A percentile compares a stretch with the other conserved stretches of the same genome.
These are phyloP conservation scores for Subacronicta megacephala DNA, from an alignment of 2,888 invertebrate species.

Conservation along the genomic window DNA sequence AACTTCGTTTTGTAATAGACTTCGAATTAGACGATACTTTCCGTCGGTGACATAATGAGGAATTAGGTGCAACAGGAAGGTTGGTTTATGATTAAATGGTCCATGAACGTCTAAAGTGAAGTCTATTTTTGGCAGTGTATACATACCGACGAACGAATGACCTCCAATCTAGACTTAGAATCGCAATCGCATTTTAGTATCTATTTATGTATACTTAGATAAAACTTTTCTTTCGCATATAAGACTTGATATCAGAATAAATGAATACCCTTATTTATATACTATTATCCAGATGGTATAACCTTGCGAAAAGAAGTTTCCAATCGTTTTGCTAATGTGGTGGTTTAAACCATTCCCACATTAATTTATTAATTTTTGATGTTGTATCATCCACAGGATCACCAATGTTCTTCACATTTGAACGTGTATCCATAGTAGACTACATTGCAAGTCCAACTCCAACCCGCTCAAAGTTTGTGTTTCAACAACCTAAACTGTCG, in stretches of 20 bases:
- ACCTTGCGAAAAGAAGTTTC: too few species aligned
- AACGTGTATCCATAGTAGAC: constrained; percentile 90
- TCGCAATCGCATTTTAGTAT: background rate
- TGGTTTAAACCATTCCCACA: too few species aligned
- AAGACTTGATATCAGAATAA: too few species aligned
- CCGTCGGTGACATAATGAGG: constrained; percentile 13
- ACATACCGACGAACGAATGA: constrained; percentile 33
- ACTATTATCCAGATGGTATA: too few species aligned
- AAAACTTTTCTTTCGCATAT: background rate
- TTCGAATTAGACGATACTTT: background rate
- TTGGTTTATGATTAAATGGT: constrained; percentile 41
- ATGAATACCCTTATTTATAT: too few species aligned
- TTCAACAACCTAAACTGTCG: constrained; percentile 92
- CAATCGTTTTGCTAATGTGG: too few species aligned
- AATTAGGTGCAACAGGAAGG: constrained; percentile 2
- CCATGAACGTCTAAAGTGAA: constrained; percentile 8
- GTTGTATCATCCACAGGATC: constrained; percentile 81
- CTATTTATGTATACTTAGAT: too few species aligned
- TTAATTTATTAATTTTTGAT: background rate
- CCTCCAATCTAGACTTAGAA: constrained; percentile 32
- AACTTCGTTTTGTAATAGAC: background rate
- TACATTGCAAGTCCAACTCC: constrained; percentile 92
- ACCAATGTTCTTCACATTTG: constrained; percentile 90
- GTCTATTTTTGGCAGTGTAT: constrained; percentile 23
- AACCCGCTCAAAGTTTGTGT: constrained; percentile 92